A percentile compares a stretch with the other conserved stretches of the same genome.
Conservation (phyloP, 2,888 invertebrate genomes). For the Dynastes tityus region DNA sequence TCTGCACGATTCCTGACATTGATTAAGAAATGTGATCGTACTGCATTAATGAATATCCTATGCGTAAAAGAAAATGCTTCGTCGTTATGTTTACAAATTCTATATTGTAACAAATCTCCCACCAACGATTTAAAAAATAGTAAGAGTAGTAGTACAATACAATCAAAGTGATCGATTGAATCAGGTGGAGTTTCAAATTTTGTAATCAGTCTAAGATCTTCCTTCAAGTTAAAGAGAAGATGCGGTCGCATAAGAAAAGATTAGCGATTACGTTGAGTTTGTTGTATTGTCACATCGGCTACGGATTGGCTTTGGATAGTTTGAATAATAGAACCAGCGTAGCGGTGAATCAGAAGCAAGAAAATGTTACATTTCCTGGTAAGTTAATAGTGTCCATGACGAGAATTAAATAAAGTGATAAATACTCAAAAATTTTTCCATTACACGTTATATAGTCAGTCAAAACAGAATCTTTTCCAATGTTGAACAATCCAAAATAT, state of each 20-base stretch:
- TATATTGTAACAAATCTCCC: slow-evolving; percentile 23
- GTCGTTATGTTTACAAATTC: slow-evolving; percentile 17
- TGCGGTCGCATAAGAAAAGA: slow-evolving; percentile 7
- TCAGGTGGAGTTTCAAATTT: slow-evolving; percentile 4
- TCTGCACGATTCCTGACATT: slow-evolving; percentile 33
- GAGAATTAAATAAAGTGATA: no score
- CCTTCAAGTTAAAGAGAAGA: slow-evolving; percentile 8
- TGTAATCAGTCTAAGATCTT: slow-evolving; percentile 29
- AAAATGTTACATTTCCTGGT: slow-evolving; percentile 15
- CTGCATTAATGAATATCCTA: not conserved
- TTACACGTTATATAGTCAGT: no score
- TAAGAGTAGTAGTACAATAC: not conserved
- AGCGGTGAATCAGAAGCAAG: not conserved
- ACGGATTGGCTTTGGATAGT: slow-evolving; percentile 14
- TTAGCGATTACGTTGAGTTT: slow-evolving; percentile 1
- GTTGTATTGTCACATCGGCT: slow-evolving; percentile 2
- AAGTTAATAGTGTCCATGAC: not conserved
- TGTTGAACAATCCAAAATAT: no score
- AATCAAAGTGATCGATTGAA: slow-evolving; percentile 21
- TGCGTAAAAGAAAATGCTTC: slow-evolving; percentile 25
- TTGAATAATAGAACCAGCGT: not conserved
- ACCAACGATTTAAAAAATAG: not conserved
- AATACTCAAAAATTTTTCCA: no score
- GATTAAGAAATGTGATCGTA: slow-evolving; percentile 26
- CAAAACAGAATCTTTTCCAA: no score